A percentile compares a stretch with the other conserved stretches of the same genome.
phyloP scores from a whole-genome alignment of 2,113 vertebrate genomes.

The Nothobranchius kuhntae region DNA sequence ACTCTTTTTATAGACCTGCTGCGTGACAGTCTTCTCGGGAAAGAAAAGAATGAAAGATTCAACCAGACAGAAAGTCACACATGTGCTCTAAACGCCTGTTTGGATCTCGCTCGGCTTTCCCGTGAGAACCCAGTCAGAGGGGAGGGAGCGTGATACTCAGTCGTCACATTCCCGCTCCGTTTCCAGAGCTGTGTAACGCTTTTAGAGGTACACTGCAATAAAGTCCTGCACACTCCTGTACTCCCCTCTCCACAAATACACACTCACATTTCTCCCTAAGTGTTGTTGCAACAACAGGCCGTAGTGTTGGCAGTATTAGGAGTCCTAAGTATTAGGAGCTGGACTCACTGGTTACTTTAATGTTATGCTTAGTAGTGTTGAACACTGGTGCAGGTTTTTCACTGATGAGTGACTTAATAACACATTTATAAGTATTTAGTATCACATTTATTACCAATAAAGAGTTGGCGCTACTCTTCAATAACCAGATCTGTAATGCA shows the following conservation, averaged over 20 bases:
- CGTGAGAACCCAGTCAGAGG: slow-evolving; percentile 72
- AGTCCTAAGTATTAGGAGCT: background rate
- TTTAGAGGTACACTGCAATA: slow-evolving; percentile 59
- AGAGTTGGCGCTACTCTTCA: background rate
- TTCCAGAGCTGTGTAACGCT: slow-evolving; percentile 59
- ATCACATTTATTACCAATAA: no score
- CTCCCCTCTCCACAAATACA: slow-evolving; percentile 5
- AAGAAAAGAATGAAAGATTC: slow-evolving; percentile 1
- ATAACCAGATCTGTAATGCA: background rate
- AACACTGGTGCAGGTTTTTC: background rate
- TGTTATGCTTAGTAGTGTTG: background rate
- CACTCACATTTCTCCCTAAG: background rate
- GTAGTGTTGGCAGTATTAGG: background rate
- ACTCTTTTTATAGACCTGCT: background rate
- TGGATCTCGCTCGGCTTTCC: slow-evolving; percentile 61
- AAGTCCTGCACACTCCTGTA: background rate
- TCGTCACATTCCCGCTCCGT: slow-evolving; percentile 70
- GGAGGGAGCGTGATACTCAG: slow-evolving; percentile 50
- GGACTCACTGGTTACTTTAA: no score
- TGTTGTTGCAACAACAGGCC: background rate
- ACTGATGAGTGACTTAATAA: no score
- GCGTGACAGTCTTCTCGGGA: background rate
- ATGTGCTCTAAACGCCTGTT: slow-evolving; percentile 49
- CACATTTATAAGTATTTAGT: no score
- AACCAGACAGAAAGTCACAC: slow-evolving; percentile 46